Percentiles rank a stretch among this genome's conserved stretches.
Conservation (phyloP, 1,140 invertebrate species). For the Oppia nitens region DNA sequence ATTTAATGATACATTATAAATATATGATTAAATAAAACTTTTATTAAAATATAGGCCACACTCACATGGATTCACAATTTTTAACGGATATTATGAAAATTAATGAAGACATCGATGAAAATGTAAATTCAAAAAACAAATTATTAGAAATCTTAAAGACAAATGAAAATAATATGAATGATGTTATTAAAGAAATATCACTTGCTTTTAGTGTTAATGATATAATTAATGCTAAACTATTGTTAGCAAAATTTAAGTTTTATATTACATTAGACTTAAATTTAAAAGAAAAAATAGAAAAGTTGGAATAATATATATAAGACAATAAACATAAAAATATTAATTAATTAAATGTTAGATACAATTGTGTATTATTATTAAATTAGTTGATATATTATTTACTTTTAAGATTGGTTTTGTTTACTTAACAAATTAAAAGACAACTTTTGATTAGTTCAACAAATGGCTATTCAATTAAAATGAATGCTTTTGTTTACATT, state of each 20-base stretch:
- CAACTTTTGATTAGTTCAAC: too few relatives aligned
- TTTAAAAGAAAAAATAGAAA: background rate
- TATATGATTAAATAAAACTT: too few relatives aligned
- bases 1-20: too few relatives aligned
- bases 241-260: conserved; percentile 62
- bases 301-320: background rate
- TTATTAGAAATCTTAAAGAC: background rate
- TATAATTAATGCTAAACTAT: conserved; percentile 38
- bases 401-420: too few relatives aligned
- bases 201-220: conserved; percentile 42
- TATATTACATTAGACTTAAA: conserved; percentile 34
- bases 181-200: conserved; percentile 27
- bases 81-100: conserved; percentile 69
- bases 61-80: conserved; percentile 49
- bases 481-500: too few relatives aligned
- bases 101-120: conserved; percentile 55
- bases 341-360: too few relatives aligned
- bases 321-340: too few relatives aligned
- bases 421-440: too few relatives aligned
- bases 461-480: too few relatives aligned
- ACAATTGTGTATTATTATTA: too few relatives aligned
- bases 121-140: conserved; percentile 22
- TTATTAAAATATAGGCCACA: too few relatives aligned
- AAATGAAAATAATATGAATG: background rate
- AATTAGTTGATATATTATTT: too few relatives aligned